Evolutionary conservation across 2,888 invertebrate genomes (phyloP).

Genomic region (Nysson spinosus): DNA sequence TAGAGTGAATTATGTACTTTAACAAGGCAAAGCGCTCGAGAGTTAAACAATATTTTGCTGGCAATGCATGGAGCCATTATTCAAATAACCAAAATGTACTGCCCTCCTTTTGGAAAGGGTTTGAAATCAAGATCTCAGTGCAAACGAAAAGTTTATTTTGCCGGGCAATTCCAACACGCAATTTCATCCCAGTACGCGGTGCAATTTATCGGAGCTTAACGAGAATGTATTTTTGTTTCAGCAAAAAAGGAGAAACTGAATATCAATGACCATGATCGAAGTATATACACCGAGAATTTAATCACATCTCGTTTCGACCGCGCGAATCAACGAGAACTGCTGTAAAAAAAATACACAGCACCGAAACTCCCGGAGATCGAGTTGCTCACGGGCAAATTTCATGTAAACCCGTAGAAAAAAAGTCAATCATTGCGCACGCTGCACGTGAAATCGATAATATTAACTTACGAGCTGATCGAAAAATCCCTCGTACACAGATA

Average conservation of each 20-base stretch:
- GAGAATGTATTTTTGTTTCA: slow-evolving; percentile 26
- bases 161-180: slow-evolving; percentile 22
- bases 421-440: neutral
- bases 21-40: too few species aligned
- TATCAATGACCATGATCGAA: slow-evolving; percentile 41
- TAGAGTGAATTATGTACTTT: too few species aligned
- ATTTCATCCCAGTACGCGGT: slow-evolving; percentile 30
- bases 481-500: neutral
- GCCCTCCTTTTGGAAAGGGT: neutral
- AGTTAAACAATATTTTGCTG: too few species aligned
- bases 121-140: slow-evolving; percentile 6
- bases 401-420: slow-evolving; percentile 21
- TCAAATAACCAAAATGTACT: slow-evolving; percentile 5
- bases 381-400: slow-evolving; percentile 14
- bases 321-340: slow-evolving; percentile 23
- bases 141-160: slow-evolving; percentile 15
- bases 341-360: slow-evolving; percentile 22
- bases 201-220: slow-evolving; percentile 41
- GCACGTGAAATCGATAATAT: slow-evolving; percentile 9
- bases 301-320: slow-evolving; percentile 31
- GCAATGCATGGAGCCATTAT: too few species aligned
- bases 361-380: slow-evolving; percentile 26
- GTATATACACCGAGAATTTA: slow-evolving; percentile 34
- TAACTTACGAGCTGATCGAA: slow-evolving; percentile 4
- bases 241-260: slow-evolving; percentile 14